Conservation (phyloP, 2,888 invertebrate genomes). For the Phyllotreta striolata region DNA sequence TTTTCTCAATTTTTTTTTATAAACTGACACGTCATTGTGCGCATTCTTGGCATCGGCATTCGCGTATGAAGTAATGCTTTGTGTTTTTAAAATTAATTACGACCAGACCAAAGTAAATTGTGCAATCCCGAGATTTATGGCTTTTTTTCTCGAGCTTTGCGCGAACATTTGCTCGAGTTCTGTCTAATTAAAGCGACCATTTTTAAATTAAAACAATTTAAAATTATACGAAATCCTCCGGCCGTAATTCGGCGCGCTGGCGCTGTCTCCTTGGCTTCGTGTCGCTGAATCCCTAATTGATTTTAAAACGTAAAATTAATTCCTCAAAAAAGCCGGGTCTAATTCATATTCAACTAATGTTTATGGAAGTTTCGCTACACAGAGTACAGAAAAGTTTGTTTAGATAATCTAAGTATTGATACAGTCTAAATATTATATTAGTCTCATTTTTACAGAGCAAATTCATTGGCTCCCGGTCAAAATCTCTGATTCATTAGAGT, state of each 20-base stretch:
- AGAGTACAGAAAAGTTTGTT: too few relatives aligned
- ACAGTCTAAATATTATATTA: too few relatives aligned
- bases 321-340: too few relatives aligned
- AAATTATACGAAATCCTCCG: constrained; percentile 6
- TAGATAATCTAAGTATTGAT: too few relatives aligned
- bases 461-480: neutral
- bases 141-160: constrained; percentile 19
- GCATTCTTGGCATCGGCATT: constrained; percentile 31
- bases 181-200: constrained; percentile 34
- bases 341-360: too few relatives aligned
- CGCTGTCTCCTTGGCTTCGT: too few relatives aligned
- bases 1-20: constrained; percentile 6
- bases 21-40: constrained; percentile 27
- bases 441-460: neutral
- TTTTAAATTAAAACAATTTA: constrained; percentile 35
- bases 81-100: constrained; percentile 30
- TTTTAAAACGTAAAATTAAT: too few relatives aligned
- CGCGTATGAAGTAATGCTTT: constrained; percentile 29
- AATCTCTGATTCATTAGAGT: neutral
- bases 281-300: too few relatives aligned
- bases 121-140: constrained; percentile 34
- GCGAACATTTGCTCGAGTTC: constrained; percentile 15
- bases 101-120: constrained; percentile 32
- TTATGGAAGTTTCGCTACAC: too few relatives aligned
- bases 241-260: neutral